phyloP scores from a whole-genome alignment of 2,888 invertebrate genomes.

The Clanis bilineata region DNA sequence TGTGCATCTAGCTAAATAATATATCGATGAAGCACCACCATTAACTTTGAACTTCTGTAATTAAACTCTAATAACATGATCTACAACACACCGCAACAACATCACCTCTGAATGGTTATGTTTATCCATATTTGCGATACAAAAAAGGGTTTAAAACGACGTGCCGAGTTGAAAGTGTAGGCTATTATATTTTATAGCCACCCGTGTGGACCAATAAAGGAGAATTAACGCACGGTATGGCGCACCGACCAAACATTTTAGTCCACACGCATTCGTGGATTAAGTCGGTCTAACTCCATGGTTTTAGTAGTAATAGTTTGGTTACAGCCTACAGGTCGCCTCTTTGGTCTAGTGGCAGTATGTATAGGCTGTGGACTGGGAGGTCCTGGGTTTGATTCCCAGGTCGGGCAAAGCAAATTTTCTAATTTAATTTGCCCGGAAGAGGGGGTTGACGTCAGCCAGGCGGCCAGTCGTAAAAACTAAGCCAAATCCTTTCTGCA shows the following conservation, averaged over 20 bases:
- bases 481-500: no score
- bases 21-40: no score
- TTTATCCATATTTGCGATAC: background rate
- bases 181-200: constrained; percentile 7
- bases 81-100: background rate
- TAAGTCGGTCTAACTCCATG: background rate
- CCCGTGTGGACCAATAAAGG: constrained; percentile 2
- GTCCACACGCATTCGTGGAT: background rate
- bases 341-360: no score
- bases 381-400: no score
- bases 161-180: background rate
- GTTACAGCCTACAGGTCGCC: no score
- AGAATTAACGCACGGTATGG: background rate
- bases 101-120: background rate
- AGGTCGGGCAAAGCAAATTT: no score
- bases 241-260: background rate
- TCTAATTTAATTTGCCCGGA: no score
- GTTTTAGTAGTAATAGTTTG: background rate
- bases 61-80: background rate
- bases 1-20: no score
- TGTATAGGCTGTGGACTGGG: no score
- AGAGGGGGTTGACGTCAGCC: no score
- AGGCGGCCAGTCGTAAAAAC: no score
- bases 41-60: no score
- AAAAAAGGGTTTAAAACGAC: background rate